Conservation (phyloP, 1,140 invertebrate species). For the Psilanteris sp. region DNA sequence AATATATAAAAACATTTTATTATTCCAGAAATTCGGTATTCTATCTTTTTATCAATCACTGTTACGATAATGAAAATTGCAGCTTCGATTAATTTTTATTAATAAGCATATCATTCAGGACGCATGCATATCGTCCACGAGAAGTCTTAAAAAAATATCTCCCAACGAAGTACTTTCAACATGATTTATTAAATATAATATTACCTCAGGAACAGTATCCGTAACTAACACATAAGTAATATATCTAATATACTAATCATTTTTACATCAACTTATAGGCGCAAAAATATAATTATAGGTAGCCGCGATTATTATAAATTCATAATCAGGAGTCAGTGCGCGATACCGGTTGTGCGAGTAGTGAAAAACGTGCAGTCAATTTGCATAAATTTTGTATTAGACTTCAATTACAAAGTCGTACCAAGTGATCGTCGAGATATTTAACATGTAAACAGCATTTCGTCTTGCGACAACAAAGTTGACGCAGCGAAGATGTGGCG, state of each 20-base stretch:
- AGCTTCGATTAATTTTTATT: no score
- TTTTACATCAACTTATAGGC: not conserved
- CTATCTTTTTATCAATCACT: no score
- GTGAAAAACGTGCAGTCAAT: conserved; percentile 26
- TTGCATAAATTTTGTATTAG: conserved; percentile 56
- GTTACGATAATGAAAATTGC: no score
- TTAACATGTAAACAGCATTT: conserved; percentile 42
- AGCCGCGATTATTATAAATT: conserved; percentile 35
- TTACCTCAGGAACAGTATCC: not conserved
- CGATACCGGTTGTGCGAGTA: conserved; percentile 21
- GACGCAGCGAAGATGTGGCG: not conserved
- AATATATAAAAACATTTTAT: no score
- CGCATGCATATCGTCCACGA: no score
- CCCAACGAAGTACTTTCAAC: conserved; percentile 5
- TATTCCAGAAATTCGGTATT: no score
- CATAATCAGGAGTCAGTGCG: conserved; percentile 25
- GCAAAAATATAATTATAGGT: conserved; percentile 49
- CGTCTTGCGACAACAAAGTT: conserved; percentile 14
- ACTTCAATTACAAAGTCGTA: conserved; percentile 36
- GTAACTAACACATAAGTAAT: conserved; percentile 1
- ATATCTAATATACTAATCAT: conserved; percentile 24
- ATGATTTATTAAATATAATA: not conserved
- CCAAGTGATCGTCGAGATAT: conserved; percentile 15
- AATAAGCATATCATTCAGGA: no score
- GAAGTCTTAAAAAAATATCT: not conserved